Base-by-base conservation (phyloP, 2,113 vertebrate species). In the Zapornia atra region DNA sequence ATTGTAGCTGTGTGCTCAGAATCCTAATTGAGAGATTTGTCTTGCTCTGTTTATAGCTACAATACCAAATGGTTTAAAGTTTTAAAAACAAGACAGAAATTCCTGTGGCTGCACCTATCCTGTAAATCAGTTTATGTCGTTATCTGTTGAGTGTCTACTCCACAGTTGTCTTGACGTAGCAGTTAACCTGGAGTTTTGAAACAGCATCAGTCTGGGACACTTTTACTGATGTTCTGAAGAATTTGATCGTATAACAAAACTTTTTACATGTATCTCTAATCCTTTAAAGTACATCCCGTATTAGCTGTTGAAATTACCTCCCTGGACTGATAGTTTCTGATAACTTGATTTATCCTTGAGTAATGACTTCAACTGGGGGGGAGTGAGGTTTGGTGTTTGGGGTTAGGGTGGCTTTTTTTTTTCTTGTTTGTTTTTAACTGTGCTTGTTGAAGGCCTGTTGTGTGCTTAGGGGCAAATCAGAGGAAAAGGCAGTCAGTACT, bases 1-100 rank as follows among this genome's bases (percentile, higher is more conserved):
- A 31, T 60, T 90, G 80, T 73, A 92, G 80, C 72, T 71, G 1
- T 88, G 77, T 93, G 95, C 86, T 88, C 60, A 59, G 95, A 96
- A 93, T 96, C 33, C 28, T 72, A 95, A 95, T 5, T 42, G 63
- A 87, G 86, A 77, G 64, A 57, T 73, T 88, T 90, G 26, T 59
- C 36, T 82, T 95, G 21, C 42, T 89, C 44, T 89, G 12, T 87
- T 80, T 44, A 5, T 36, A 34, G 56, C 80, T 83, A 36, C 54
- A 70, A 10, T 36, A 86, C 19, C 31, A 79, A 91, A n/a, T 38
- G 14, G 33, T 95, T 92, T 82, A 56, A 51, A 60, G 17, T 54
- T 68, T 86, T 80, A 22, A 73, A 90, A 70, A 46, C 10, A 53
- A 61, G 54, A 70, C 18, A 54, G n/a, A 82, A 88, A 72, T 70